These are phyloP conservation scores for Cichladusa arquata DNA, from an alignment of 2,113 vertebrate species.

Conservation along the genomic window DNA sequence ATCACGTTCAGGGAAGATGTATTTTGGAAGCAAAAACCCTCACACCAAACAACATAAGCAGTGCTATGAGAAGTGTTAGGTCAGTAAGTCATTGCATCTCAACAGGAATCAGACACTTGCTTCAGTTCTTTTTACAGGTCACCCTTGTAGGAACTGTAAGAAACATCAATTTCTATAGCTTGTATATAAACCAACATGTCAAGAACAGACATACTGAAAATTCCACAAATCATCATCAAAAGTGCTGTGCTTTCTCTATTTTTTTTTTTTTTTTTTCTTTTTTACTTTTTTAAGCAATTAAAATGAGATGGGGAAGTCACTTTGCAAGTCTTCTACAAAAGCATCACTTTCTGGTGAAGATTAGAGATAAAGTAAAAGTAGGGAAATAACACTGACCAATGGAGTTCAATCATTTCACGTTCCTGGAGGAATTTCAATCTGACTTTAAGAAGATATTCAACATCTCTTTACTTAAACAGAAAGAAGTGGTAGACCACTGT, in stretches of 20 bases:
- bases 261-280: background rate
- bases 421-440: slow-evolving; percentile 72
- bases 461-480: slow-evolving; percentile 78
- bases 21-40: slow-evolving; percentile 66
- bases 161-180: slow-evolving; percentile 63
- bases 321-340: slow-evolving; percentile 68
- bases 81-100: slow-evolving; percentile 58
- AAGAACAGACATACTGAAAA: slow-evolving; percentile 69
- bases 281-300: slow-evolving; percentile 35
- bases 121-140: slow-evolving; percentile 51
- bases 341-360: slow-evolving; percentile 59
- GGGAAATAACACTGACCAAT: slow-evolving; percentile 69
- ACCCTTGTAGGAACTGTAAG: slow-evolving; percentile 62
- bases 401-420: slow-evolving; percentile 53
- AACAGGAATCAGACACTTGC: slow-evolving; percentile 59
- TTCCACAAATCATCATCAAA: slow-evolving; percentile 70
- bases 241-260: slow-evolving; percentile 78
- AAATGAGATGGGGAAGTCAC: slow-evolving; percentile 67
- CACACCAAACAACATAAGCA: slow-evolving; percentile 63
- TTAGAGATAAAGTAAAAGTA: slow-evolving; percentile 66
- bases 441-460: slow-evolving; percentile 75
- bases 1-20: slow-evolving; percentile 47
- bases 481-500: slow-evolving; percentile 82
- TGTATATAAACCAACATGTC: slow-evolving; percentile 70
- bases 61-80: slow-evolving; percentile 56